Base-by-base conservation (phyloP, 2,113 vertebrate genomes). In the Orycteropus afer region DNA sequence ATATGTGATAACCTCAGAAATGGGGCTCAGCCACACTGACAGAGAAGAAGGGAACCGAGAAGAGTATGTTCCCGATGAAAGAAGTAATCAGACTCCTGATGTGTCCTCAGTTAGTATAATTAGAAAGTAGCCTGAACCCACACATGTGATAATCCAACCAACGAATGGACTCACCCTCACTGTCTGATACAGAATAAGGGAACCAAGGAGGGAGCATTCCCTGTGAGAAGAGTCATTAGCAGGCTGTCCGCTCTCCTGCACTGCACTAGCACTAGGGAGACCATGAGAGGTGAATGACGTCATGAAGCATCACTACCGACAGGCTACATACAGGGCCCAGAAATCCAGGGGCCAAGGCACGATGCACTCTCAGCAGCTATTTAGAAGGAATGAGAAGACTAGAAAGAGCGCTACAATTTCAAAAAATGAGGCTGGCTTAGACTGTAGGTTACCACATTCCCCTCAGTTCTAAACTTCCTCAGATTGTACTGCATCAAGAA, bases 231-330 rank as follows among this genome's bases (percentile, higher is more conserved):
- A 11, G 18, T 0, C 14, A 73, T 7, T 15, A 14, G 61, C 49
- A 53, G 55, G 63, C 20, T 6, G 29, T 55, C 32, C 2, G 17
- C 63, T 15, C 51, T 67, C 37, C 53, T 6, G n/a, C 4, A 23
- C 67, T 37, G 57, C 71, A n/a, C 17, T 32, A 18, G 37, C 45
- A 29, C 0, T 0, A 71, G n/a, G n/a, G 40, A 61, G 42, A n/a
- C 23, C 12, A 2, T 2, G 1, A 20, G 29, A 12, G 27, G 1
- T 49, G 23, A 23, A 57, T 6, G 29, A 45, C 3, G 1, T 20
- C 5, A 42, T 32, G 47, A 63, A 63, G 63, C 71, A 40, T 49
- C 69, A 63, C 84, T 20, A 13, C 29, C 15, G 13, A 13, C 4
- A n/a, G 32, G 42, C 14, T 22, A 10, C 17, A 3, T 6, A 71